Percentiles rank a stretch among this genome's conserved stretches.
Conservation (phyloP, 2,113 vertebrate genomes). For the Zapus hudsonius region DNA sequence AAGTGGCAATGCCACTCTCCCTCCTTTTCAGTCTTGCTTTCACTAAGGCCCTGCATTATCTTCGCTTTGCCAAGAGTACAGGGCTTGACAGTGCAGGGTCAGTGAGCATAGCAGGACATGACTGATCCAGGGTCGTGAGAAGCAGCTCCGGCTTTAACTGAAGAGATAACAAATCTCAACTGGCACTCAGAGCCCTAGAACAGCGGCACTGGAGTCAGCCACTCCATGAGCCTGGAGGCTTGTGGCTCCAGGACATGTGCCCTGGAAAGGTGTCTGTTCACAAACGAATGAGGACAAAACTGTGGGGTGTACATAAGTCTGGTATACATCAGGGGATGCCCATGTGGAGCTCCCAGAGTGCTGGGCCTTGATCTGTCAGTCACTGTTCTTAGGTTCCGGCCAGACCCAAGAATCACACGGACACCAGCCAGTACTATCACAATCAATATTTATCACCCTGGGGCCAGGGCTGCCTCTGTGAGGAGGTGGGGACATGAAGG, state of each 20-base stretch:
- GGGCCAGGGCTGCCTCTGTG: neutral
- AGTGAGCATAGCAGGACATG: neutral
- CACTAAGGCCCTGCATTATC: neutral
- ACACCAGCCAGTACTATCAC: slow-evolving; percentile 66
- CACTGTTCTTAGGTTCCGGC: neutral
- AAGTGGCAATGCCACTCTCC: neutral
- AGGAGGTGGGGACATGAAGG: neutral
- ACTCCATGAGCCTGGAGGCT: neutral
- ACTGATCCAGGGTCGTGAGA: neutral
- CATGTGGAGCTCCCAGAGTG: neutral
- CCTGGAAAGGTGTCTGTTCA: neutral
- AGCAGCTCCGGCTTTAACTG: neutral
- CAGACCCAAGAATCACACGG: slow-evolving; percentile 63
- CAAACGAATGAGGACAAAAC: neutral
- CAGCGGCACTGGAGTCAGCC: neutral
- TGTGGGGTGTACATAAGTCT: neutral
- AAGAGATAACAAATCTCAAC: neutral
- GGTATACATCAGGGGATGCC: neutral
- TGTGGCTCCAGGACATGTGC: neutral
- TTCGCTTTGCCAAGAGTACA: neutral
- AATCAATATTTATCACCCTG: slow-evolving; percentile 69
- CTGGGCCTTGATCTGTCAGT: neutral
- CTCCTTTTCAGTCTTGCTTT: slow-evolving; percentile 2
- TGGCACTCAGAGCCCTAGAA: neutral
- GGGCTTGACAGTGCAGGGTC: neutral